Conservation (phyloP, 2,797 vertebrate genomes). For the Poecilia gillii region DNA sequence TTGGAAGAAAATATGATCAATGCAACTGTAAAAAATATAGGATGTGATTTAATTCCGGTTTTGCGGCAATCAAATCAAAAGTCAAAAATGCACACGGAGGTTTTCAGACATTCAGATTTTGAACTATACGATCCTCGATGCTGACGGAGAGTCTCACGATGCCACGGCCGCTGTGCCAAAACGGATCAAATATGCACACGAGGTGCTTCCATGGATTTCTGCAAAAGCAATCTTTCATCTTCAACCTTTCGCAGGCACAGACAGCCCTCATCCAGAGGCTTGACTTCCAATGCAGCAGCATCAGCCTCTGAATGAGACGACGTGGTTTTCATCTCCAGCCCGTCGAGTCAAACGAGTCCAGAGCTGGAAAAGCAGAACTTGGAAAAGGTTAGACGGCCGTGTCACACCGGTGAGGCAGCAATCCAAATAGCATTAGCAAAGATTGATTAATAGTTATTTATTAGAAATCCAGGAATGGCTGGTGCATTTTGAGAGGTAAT, state of each 20-base stretch:
- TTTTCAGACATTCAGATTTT: background rate
- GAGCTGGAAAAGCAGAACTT: constrained; percentile 21
- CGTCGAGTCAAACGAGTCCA: constrained; percentile 45
- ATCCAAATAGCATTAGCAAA: constrained; percentile 37
- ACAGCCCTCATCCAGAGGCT: constrained; percentile 13
- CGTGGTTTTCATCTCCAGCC: constrained; percentile 37
- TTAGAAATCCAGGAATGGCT: constrained; percentile 35
- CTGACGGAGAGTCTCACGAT: background rate
- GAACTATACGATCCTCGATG: background rate
- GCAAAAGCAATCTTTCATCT: background rate
- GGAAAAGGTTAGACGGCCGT: constrained; percentile 39
- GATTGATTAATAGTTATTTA: constrained; percentile 51
- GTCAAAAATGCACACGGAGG: background rate
- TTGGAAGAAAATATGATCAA: background rate
- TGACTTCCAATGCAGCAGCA: constrained; percentile 19
- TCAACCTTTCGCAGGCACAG: background rate
- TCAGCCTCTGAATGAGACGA: constrained; percentile 32
- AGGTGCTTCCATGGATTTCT: background rate
- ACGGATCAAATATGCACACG: too few species aligned
- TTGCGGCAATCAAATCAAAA: background rate
- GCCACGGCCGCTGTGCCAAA: background rate
- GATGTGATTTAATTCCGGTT: background rate
- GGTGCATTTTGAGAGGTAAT: constrained; percentile 35
- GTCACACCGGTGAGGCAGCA: constrained; percentile 32
- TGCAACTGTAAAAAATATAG: background rate